phyloP scores from a whole-genome alignment of 2,888 invertebrate species.

The Tipula confusa region DNA sequence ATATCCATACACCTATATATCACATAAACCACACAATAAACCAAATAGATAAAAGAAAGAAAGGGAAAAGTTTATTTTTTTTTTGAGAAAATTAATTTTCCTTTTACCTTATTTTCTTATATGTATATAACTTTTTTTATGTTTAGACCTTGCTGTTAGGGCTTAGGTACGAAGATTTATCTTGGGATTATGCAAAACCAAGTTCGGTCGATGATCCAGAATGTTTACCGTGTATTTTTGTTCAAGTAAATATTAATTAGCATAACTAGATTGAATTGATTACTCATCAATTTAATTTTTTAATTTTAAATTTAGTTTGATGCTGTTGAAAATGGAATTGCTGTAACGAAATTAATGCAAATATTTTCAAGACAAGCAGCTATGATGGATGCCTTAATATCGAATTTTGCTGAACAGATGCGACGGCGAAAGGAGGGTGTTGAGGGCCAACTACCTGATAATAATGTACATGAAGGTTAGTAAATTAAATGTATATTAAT shows the following conservation, averaged over 20 bases:
- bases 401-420: conserved; percentile 74
- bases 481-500: too few species aligned
- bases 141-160: conserved; percentile 77
- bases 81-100: neutral
- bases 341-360: conserved; percentile 50
- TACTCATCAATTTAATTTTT: neutral
- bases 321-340: conserved; percentile 49
- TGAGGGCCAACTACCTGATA: conserved; percentile 44
- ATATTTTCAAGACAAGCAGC: conserved; percentile 66
- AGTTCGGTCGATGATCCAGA: conserved; percentile 75
- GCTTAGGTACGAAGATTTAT: conserved; percentile 80
- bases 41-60: neutral
- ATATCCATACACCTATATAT: neutral
- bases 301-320: conserved; percentile 45
- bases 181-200: conserved; percentile 88
- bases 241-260: conserved; percentile 56
- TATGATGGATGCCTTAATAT: conserved; percentile 83
- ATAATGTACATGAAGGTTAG: conserved; percentile 50
- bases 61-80: neutral
- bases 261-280: neutral
- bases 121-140: conserved; percentile 36
- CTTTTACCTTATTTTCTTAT: neutral
- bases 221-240: conserved; percentile 85
- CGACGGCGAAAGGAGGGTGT: conserved; percentile 56
- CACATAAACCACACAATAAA: neutral